Base-by-base conservation (phyloP, 1,140 invertebrate genomes). In the Micrasema minimum region DNA sequence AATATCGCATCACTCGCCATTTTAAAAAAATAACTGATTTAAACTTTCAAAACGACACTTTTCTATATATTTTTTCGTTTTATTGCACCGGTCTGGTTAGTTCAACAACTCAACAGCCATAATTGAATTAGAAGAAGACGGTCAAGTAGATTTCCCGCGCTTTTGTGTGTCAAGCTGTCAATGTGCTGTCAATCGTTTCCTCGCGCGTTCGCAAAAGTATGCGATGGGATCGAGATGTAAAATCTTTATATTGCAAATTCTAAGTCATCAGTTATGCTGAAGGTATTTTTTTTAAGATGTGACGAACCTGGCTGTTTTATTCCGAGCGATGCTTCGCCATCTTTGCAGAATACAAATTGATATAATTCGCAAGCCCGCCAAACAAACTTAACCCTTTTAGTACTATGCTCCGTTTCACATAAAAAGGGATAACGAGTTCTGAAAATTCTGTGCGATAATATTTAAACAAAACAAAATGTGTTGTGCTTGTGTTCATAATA, bases 171-270 rank as follows among this genome's bases (percentile, higher is more conserved):
- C n/a, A n/a, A n/a, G n/a, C n/a, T n/a, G n/a, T n/a, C n/a, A n/a
- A n/a, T n/a, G n/a, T 41, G 38, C 16, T 35, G 55, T 20, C 16
- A 22, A 41, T 16, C 53, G 18, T 9, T 41, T 41, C 18, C 16
- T 20, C 14, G 10, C 55, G 55, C 35, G 26, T 31, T 7, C 7
- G 35, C 16, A 59, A 23, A 4, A 41, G 31, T 59, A 41, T 59
- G 55, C 16, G 37, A 20, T 41, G 37, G 37, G 16, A 20, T 14
- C 14, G 35, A 41, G 55, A 22, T 18, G 51, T 4, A 11, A 38
- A 23, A 41, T 59, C 55, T 59, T 59, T 59, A 59, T 59, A 59
- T 59, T 20, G 55, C 37, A 59, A 41, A 59, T 59, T 59, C 37
- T 14, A 59, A 11, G 55, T 9, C 35, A 18, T 59, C 35, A 41